Evolutionary conservation across 30 jellyfish, hydroid and myxozoan genomes (phyloP), one percentile per base, ranked within the genome.

Genomic region (Hydractinia symbiolongicarpus): DNA sequence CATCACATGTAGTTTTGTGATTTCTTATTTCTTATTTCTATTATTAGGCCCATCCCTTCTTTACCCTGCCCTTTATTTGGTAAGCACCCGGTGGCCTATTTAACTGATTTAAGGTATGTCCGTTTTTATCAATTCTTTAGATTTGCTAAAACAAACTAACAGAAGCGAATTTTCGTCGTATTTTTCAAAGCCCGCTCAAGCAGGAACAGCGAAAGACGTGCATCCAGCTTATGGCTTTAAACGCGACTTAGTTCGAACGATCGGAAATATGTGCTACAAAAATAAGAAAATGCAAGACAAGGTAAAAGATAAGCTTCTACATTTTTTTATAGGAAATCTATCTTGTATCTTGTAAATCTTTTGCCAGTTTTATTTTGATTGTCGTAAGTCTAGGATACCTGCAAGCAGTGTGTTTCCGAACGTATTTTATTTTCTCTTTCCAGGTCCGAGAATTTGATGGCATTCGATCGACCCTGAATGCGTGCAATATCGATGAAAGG

Each of bases 401-500:
- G 44, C 44, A 30, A 30, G 44, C 44, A 30, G 44, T 30, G 44
- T 30, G 44, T 30, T 30, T 30, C 44, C 53, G 40, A 2, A 14
- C n/a, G 40, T 69, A 54, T 6, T 72, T 71, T 50, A 5, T 56
- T 67, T 56, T 40, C 54, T 55, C 53, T 8, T 72, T 85, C 0
- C 75, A 90, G 97, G 84, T 86, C 8, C 95, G 95, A 67, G 88
- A 79, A 30, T 55, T 73, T 7, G 95, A 67, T 71, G 97, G 97
- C 57, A 81, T 90, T 70, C 54, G 74, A 7, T 79, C 66, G 9
- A 64, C 86, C 77, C 93, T 90, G 21, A 83, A 85, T 61, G 71
- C 77, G 55, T 90, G 97, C 84, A 50, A 73, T 50, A 85, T 90
- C n/a, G 97, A 90, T 64, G 94, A 85, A 53, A 40, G 55, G 77